These are phyloP conservation scores for Mimachlamys varia DNA, from an alignment of 2,888 invertebrate genomes.

Conservation along the genomic window DNA sequence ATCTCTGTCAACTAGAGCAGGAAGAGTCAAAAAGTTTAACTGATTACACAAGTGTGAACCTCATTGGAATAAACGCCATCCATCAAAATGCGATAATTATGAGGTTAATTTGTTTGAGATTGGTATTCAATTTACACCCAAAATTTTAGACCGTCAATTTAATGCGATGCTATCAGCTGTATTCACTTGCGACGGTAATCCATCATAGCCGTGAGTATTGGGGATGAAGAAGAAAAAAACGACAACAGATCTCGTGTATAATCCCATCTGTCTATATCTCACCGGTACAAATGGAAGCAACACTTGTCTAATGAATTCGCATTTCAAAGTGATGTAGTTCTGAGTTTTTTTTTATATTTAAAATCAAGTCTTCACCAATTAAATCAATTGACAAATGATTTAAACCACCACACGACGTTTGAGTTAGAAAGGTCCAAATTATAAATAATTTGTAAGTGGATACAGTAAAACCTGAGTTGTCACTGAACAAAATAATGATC, in stretches of 20 bases:
- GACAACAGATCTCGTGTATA: neutral
- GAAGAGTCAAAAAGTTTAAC: constrained; percentile 14
- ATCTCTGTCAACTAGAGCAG: neutral
- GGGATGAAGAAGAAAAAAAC: neutral
- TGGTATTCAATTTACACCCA: constrained; percentile 33
- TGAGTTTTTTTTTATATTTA: neutral
- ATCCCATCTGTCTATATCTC: constrained; percentile 31
- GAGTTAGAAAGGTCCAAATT: neutral
- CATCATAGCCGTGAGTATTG: neutral
- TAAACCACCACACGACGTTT: neutral
- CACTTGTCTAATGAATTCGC: neutral
- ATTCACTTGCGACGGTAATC: neutral
- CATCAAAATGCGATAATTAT: constrained; percentile 5
- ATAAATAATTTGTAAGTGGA: neutral
- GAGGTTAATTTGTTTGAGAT: constrained; percentile 36
- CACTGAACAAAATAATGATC: too few relatives aligned
- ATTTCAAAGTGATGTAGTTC: neutral
- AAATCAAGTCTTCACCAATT: neutral
- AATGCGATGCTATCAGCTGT: constrained; percentile 11
- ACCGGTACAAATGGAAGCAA: neutral
- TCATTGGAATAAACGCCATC: constrained; percentile 1
- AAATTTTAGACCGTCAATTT: constrained; percentile 24
- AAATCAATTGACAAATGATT: neutral
- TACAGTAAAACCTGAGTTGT: neutral
- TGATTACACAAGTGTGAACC: neutral